Evolutionary conservation across 2,888 invertebrate genomes (phyloP), one percentile per base, ranked within the genome.

Genomic region (Tuberolachnus salignus): DNA sequence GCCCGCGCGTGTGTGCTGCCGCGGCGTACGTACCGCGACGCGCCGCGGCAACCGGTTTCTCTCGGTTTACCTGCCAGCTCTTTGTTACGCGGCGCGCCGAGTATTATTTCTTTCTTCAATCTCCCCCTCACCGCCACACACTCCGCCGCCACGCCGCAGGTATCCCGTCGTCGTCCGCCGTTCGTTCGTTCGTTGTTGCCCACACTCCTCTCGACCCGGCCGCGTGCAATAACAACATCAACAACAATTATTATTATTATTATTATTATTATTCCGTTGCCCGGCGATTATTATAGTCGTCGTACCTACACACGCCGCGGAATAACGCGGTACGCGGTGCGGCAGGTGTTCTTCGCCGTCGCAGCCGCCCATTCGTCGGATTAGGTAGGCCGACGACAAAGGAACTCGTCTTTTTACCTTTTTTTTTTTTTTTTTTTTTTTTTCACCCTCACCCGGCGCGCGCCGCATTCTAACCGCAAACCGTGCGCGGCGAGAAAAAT

Each of bases 261-360:
- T 34, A 34, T 34, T 34, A 34, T 34, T 34, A 34, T 34, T 34
- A 34, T 34, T 34, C 34, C 34, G 34, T 4, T 6, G 34, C 3
- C n/a, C 34, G 34, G 34, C 34, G 34, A 53, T 73, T 61, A 71
- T 59, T 59, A 72, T 72, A 34, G 34, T 6, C 34, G 34, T 34
- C 34, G 34, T 64, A 53, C 63, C 23, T 44, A n/a, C 53, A n/a
- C 19, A 11, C 26, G n/a, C n/a, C 21, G 14, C 4, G 1, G 34
- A 34, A 6, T 34, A 4, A 34, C 34, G 16, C 9, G 70, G 21
- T 8, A 59, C 19, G 34, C n/a, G 59, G 14, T 14, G 72, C 72
- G 49, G 73, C 73, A 74, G 73, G 73, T 74, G 73, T 74, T 74
- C 73, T 6, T 21, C 67, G 46, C 34, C 34, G n/a, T n/a, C 44